These are phyloP conservation scores for Hipposideros larvatus DNA, from an alignment of 2,797 vertebrate species.

Conservation along the genomic window DNA sequence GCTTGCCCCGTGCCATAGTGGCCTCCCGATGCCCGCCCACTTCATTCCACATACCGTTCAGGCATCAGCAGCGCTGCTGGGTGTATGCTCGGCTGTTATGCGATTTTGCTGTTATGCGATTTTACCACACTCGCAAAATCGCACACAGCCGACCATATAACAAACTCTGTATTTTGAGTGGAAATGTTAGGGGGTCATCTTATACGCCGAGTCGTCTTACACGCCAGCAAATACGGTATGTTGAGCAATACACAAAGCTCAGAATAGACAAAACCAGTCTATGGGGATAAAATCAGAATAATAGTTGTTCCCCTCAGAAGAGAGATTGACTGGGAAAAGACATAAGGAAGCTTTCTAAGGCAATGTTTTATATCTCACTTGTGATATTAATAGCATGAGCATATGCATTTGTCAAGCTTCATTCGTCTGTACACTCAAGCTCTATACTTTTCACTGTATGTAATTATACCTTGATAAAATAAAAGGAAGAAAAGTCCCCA, in stretches of 20 bases:
- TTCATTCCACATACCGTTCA: too few species aligned
- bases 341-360: background rate
- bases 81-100: too few species aligned
- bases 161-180: too few species aligned
- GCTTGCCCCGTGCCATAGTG: too few species aligned
- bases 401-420: background rate
- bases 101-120: too few species aligned
- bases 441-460: background rate
- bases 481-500: background rate
- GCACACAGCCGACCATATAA: too few species aligned
- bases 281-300: background rate
- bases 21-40: too few species aligned
- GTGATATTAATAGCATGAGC: background rate
- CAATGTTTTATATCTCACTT: background rate
- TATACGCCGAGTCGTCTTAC: too few species aligned
- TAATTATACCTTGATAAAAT: background rate
- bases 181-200: too few species aligned
- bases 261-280: background rate
- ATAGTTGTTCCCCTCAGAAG: background rate
- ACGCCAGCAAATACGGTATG: too few species aligned
- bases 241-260: background rate
- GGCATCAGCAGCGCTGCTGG: too few species aligned
- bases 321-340: background rate
- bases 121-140: too few species aligned
- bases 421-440: background rate